A percentile compares a stretch with the other conserved stretches of the same genome.
These are phyloP conservation scores for Virgularia gustaviana DNA, from an alignment of 92 coral and sea anemone genomes.

Conservation along the genomic window DNA sequence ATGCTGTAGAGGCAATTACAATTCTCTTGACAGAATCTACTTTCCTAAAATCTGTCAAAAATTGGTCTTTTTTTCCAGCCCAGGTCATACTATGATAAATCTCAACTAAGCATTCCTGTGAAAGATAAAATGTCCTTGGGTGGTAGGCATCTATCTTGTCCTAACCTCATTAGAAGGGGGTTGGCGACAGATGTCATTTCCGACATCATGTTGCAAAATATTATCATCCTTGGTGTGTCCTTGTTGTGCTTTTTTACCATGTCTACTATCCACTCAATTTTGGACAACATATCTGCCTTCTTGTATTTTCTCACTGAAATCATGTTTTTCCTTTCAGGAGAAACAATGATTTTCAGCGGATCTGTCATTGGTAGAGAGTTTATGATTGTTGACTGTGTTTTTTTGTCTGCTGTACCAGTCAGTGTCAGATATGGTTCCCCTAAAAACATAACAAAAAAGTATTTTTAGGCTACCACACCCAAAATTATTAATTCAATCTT, in stretches of 20 bases:
- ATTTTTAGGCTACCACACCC: too few relatives aligned
- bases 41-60: neutral
- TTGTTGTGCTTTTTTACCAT: neutral
- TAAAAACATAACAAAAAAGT: too few relatives aligned
- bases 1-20: slow-evolving; percentile 43
- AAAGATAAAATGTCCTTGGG: neutral
- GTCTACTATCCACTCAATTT: slow-evolving; percentile 46
- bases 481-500: too few relatives aligned
- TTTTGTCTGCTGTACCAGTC: slow-evolving; percentile 63
- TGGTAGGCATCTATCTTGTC: slow-evolving; percentile 26
- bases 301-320: slow-evolving; percentile 31
- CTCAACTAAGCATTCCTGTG: slow-evolving; percentile 22
- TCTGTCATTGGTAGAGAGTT: neutral
- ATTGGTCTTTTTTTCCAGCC: neutral
- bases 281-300: slow-evolving; percentile 3
- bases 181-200: slow-evolving; percentile 48
- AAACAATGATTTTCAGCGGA: slow-evolving; percentile 20
- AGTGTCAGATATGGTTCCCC: slow-evolving; percentile 52
- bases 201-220: slow-evolving; percentile 49
- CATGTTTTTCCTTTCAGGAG: slow-evolving; percentile 46
- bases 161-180: slow-evolving; percentile 44
- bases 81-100: slow-evolving; percentile 38
- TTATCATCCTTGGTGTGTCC: slow-evolving; percentile 47
- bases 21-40: slow-evolving; percentile 9
- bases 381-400: slow-evolving; percentile 40